Conservation (phyloP, 2,113 vertebrate species). For the Genyomyrus donnyi region DNA sequence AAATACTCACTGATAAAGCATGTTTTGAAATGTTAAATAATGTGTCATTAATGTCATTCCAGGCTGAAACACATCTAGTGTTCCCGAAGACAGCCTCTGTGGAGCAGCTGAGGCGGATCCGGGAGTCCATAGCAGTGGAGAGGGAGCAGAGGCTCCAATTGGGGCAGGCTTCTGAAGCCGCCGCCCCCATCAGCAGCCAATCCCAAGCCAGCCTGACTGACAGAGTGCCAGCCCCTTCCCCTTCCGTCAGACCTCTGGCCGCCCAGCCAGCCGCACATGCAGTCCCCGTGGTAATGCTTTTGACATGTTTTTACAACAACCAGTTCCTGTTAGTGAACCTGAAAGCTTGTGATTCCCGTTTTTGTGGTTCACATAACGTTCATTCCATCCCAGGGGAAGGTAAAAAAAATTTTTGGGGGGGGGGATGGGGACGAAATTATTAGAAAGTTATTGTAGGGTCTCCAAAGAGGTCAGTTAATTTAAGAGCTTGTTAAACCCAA, state of each 20-base stretch:
- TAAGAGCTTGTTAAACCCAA: not conserved
- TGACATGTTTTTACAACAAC: not conserved
- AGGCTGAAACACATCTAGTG: conserved; percentile 90
- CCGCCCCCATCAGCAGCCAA: conserved; percentile 16
- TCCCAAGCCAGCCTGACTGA: not conserved
- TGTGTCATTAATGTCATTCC: conserved; percentile 5
- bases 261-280: not conserved
- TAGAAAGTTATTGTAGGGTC: not conserved
- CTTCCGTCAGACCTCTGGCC: conserved; percentile 9
- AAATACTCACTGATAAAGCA: not conserved
- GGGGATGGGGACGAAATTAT: not conserved
- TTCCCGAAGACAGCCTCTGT: conserved; percentile 86
- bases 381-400: not conserved
- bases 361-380: not conserved
- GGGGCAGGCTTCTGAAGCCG: conserved; percentile 32
- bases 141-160: conserved; percentile 66
- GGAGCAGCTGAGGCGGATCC: conserved; percentile 73
- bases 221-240: not conserved
- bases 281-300: not conserved
- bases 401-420: not conserved
- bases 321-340: not conserved
- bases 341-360: not conserved
- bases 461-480: not conserved
- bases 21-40: not conserved
- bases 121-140: conserved; percentile 79